Evolutionary conservation across 2,888 invertebrate genomes (phyloP), one percentile per base, ranked within the genome.

Genomic region (Maniola hyperantus): DNA sequence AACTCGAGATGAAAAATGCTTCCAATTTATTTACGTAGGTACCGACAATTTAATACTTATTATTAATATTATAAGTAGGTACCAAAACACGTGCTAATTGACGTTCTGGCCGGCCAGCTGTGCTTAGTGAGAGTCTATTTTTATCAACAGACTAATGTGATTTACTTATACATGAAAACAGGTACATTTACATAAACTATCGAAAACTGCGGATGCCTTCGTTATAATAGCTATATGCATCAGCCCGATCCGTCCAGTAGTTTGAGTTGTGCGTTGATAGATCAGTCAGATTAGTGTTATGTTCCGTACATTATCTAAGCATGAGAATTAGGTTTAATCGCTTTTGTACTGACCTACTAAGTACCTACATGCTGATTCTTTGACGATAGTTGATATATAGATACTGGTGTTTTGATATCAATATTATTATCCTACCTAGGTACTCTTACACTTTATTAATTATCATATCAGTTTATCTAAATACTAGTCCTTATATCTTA

Each of bases 91-190:
- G 57, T 57, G 57, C 5, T 59, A 69, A 71, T 67, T 67, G 71
- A 66, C 71, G 65, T 67, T 64, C 69, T 71, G 71, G 71, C 71
- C 26, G 42, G 44, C 54, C 58, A 39, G 36, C 50, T 48, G 54
- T 46, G 60, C 42, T 55, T 57, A 42, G 42, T 6, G 57, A 39
- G 57, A 57, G 10, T 65, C 64, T 69, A 69, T 69, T 67, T 64
- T 69, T 5, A 48, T 13, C 6, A 11, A 26, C 5, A 18, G 57
- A 44, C 26, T 50, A 63, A 63, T 44, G 51, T 42, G 51, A 42
- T 42, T 53, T 39, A n/a, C n/a, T n/a, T n/a, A n/a, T n/a, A 63
- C 34, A 51, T 42, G 54, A 53, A 59, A 46, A 15, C 15, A 42
- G n/a, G 44, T 20, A 20, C 54, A 42, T 33, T 42, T 54, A 42